A percentile compares a stretch with the other conserved stretches of the same genome.
These are phyloP conservation scores for Ephialtes manifestator DNA, from an alignment of 2,888 invertebrate genomes.

Conservation along the genomic window DNA sequence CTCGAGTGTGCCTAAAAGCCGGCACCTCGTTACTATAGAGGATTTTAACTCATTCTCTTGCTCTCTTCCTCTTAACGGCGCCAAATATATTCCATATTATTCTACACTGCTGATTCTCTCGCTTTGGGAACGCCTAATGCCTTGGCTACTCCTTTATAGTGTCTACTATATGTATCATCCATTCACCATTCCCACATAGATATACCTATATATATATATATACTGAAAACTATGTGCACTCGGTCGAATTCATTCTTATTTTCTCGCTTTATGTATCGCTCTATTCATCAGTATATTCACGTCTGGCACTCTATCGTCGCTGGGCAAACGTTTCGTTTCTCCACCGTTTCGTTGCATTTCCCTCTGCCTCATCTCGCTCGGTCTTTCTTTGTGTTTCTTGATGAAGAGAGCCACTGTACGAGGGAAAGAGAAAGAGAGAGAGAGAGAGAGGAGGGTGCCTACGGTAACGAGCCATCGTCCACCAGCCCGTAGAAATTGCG, in stretches of 20 bases:
- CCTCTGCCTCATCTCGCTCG: constrained; percentile 34
- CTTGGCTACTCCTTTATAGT: not conserved
- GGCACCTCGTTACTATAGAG: not conserved
- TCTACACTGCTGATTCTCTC: constrained; percentile 4
- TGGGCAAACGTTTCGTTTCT: constrained; percentile 55
- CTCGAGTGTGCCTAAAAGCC: no score
- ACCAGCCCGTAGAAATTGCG: constrained; percentile 68
- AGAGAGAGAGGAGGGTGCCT: not conserved
- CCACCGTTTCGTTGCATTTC: constrained; percentile 22
- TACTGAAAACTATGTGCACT: not conserved
- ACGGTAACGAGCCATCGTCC: constrained; percentile 66
- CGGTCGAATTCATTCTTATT: not conserved
- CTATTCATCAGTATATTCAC: constrained; percentile 49
- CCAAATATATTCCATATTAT: constrained; percentile 17
- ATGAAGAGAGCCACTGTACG: constrained; percentile 25
- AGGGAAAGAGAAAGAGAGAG: not conserved
- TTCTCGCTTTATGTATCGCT: constrained; percentile 41
- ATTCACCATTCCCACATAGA: not conserved
- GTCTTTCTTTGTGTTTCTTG: constrained; percentile 62
- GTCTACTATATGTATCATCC: not conserved
- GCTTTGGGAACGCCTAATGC: constrained; percentile 13
- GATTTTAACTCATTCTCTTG: not conserved
- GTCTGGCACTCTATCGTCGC: constrained; percentile 47
- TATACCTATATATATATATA: not conserved
- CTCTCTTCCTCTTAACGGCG: not conserved